A percentile compares a stretch with the other conserved stretches of the same genome.
Conservation (phyloP, 2,888 invertebrate genomes). For the Ptilodon capucinus region DNA sequence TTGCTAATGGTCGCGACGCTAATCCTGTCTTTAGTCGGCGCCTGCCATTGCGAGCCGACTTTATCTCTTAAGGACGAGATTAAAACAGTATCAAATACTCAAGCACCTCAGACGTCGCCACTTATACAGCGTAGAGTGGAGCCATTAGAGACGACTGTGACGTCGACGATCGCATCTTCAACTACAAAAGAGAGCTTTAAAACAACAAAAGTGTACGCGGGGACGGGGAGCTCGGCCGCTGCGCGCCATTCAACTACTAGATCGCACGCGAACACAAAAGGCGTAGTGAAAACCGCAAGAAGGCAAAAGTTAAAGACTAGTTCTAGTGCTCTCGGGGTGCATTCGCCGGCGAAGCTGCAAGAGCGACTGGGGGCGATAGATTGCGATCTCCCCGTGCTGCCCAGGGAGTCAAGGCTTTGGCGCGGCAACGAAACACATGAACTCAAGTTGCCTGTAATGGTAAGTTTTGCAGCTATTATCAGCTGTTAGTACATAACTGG, state of each 20-base stretch:
- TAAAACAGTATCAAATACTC: conserved; percentile 54
- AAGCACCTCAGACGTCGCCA: conserved; percentile 43
- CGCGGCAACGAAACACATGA: conserved; percentile 88
- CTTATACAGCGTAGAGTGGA: conserved; percentile 48
- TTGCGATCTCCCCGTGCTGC: conserved; percentile 85
- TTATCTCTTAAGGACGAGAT: conserved; percentile 48
- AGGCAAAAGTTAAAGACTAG: conserved; percentile 71
- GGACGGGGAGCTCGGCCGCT: conserved; percentile 56
- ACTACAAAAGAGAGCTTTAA: conserved; percentile 65
- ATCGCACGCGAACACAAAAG: conserved; percentile 65
- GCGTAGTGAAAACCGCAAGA: conserved; percentile 67
- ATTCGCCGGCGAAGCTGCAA: conserved; percentile 79
- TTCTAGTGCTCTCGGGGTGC: conserved; percentile 59
- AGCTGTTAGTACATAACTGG: no score
- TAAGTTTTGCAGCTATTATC: conserved; percentile 59
- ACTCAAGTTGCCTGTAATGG: conserved; percentile 85
- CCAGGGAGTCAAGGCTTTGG: conserved; percentile 86
- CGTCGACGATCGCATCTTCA: conserved; percentile 54
- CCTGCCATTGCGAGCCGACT: conserved; percentile 49
- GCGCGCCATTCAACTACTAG: conserved; percentile 57
- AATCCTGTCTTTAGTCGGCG: conserved; percentile 57
- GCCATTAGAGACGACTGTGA: conserved; percentile 57
- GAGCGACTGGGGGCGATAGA: conserved; percentile 85
- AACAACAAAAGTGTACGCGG: conserved; percentile 62
- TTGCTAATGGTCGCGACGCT: conserved; percentile 50